phyloP scores from a whole-genome alignment of 2,888 invertebrate species.

The Phaonia tiefii region DNA sequence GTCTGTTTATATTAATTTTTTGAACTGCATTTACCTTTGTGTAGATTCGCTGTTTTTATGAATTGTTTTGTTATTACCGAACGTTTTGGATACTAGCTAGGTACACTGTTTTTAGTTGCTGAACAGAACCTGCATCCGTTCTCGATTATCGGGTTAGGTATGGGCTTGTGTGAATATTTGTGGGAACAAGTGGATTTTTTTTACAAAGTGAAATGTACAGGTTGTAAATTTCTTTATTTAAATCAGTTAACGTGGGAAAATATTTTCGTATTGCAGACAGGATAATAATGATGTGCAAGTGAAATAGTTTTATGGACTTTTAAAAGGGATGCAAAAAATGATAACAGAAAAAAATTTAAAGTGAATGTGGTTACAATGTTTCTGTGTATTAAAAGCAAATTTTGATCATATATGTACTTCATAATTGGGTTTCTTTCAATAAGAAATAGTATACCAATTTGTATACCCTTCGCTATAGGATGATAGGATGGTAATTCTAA shows the following conservation, averaged over 20 bases:
- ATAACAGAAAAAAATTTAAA: too few species aligned
- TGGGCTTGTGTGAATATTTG: conserved; percentile 24
- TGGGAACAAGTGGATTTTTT: conserved; percentile 56
- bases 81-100: conserved; percentile 20
- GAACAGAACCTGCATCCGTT: conserved; percentile 49
- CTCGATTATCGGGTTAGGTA: background rate
- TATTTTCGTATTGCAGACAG: background rate
- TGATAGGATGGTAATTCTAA: too few species aligned
- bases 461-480: too few species aligned
- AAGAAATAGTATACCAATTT: too few species aligned
- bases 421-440: too few species aligned
- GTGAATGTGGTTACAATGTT: too few species aligned
- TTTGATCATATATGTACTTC: too few species aligned
- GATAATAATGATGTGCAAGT: too few species aligned
- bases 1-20: conserved; percentile 51
- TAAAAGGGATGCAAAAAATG: too few species aligned
- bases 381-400: too few species aligned
- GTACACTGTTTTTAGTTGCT: background rate
- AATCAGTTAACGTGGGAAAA: conserved; percentile 24
- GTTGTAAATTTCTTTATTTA: conserved; percentile 28
- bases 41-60: conserved; percentile 22
- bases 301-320: too few species aligned
- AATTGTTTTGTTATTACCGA: conserved; percentile 45
- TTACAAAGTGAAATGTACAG: conserved; percentile 7
- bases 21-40: conserved; percentile 38